Conservation (phyloP, 37 sponge, comb jelly and placozoan genomes). For the Lycopodina hypogea region DNA sequence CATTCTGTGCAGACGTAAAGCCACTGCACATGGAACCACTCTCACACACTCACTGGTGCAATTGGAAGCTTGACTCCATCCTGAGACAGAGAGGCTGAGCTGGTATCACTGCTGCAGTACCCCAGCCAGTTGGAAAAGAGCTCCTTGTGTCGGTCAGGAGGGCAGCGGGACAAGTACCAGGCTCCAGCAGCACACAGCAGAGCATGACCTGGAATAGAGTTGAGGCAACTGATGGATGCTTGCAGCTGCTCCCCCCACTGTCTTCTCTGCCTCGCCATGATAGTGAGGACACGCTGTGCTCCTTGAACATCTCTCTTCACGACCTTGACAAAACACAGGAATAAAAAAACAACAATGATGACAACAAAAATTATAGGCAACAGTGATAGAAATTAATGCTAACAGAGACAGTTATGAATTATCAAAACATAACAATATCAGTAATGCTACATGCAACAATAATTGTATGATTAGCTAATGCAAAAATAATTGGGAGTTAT, state of each 20-base stretch:
- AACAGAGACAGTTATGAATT: no score
- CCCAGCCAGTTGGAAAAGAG: constrained; percentile 53
- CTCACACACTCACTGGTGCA: constrained; percentile 10
- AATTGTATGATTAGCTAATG: neutral
- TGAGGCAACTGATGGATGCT: neutral
- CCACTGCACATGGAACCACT: no score
- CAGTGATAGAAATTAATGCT: neutral
- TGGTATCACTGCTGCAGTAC: constrained; percentile 52
- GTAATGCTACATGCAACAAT: no score
- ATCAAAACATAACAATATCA: no score
- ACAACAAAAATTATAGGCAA: neutral
- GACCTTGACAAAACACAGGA: constrained; percentile 3
- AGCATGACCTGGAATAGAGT: constrained; percentile 50
- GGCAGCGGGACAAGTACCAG: constrained; percentile 37
- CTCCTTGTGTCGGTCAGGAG: constrained; percentile 27
- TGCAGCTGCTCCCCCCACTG: constrained; percentile 39
- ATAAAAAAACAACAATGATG: neutral
- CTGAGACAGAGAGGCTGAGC: constrained; percentile 18
- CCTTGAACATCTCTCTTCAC: constrained; percentile 12
- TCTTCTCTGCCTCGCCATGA: constrained; percentile 25
- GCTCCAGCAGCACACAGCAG: constrained; percentile 43
- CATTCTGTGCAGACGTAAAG: no score
- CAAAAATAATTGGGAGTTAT: neutral
- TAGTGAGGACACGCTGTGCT: constrained; percentile 7
- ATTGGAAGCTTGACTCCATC: neutral